Conservation (phyloP, 2,113 vertebrate genomes). For the Pelecanus crispus region DNA sequence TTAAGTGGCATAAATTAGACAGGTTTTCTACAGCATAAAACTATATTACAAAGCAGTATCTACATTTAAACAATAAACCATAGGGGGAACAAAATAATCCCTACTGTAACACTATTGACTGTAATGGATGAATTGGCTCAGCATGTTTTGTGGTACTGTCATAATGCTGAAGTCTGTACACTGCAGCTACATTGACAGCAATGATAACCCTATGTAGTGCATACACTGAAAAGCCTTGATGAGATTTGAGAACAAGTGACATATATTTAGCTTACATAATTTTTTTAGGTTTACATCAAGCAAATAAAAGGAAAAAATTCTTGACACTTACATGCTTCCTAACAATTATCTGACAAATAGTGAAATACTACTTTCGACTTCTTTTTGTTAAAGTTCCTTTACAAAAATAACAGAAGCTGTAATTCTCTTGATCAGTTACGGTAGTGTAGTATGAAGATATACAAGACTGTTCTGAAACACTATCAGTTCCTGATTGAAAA, state of each 20-base stretch:
- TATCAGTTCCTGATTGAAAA: neutral
- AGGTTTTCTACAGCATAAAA: conserved; percentile 19
- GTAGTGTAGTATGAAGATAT: neutral
- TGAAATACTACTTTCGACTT: neutral
- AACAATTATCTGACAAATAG: neutral
- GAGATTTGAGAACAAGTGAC: neutral
- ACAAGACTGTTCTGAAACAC: neutral
- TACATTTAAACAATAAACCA: conserved; percentile 3
- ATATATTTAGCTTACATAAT: neutral
- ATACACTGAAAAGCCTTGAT: neutral
- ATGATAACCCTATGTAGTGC: neutral
- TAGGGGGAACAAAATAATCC: conserved; percentile 15
- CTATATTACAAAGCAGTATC: neutral
- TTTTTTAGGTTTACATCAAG: neutral
- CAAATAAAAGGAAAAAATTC: neutral
- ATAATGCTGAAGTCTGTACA: neutral
- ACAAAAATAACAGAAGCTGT: neutral
- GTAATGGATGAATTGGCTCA: conserved; percentile 41
- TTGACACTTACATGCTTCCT: neutral
- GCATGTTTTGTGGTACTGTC: neutral
- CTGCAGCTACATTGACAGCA: neutral
- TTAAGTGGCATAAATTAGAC: conserved; percentile 43
- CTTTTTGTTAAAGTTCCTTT: neutral
- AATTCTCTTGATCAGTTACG: neutral
- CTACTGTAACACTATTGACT: conserved; percentile 10